Percentiles rank a stretch among this genome's conserved stretches.
Conservation (phyloP, 2,113 vertebrate species). For the Equus quagga region DNA sequence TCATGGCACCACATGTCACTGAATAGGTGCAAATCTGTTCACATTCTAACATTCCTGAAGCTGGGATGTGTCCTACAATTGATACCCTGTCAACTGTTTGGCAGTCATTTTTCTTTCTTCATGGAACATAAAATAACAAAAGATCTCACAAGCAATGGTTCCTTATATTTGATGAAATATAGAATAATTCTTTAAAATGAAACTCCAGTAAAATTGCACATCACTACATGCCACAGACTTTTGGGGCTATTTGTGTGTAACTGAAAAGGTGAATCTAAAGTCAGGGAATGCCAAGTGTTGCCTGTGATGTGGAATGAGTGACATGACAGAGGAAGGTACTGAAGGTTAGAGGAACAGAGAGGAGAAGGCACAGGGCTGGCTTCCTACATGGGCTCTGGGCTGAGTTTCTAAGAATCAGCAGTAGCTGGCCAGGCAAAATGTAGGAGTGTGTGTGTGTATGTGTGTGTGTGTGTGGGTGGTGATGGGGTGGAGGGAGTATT, state of each 20-base stretch:
- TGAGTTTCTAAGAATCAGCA: neutral
- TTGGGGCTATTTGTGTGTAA: neutral
- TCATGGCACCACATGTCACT: neutral
- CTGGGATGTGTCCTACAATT: neutral
- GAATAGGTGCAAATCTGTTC: neutral
- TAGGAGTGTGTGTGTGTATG: neutral
- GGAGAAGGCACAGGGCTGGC: neutral
- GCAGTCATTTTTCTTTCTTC: constrained; percentile 14
- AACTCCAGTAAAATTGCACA: neutral
- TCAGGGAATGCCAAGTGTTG: neutral
- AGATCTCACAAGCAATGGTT: neutral
- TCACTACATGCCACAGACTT: neutral
- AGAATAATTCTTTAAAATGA: constrained; percentile 28
- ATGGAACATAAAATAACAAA: constrained; percentile 9
- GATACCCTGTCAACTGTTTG: neutral
- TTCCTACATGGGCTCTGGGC: neutral
- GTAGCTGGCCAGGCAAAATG: neutral
- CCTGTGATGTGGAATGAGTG: neutral
- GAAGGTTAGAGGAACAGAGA: neutral
- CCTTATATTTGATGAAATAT: neutral
- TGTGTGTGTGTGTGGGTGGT: neutral
- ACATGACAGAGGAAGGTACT: neutral
- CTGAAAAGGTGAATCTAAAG: neutral
- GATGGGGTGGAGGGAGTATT: neutral
- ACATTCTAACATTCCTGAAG: neutral